Conservation (phyloP, 2,797 vertebrate species). For the Picus viridis region DNA sequence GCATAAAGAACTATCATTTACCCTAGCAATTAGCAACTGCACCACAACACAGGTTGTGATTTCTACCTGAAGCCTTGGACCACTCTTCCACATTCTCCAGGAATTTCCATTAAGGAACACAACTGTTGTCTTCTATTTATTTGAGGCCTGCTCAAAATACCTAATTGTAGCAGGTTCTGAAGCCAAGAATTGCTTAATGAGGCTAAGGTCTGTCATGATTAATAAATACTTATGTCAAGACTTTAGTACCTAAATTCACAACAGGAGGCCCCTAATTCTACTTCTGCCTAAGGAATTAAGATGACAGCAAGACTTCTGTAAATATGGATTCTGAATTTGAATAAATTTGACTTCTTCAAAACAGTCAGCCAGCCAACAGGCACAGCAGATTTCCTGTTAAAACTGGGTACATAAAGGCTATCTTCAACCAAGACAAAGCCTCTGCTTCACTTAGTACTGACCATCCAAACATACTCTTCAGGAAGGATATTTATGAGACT, state of each 20-base stretch:
- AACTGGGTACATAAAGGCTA: not conserved
- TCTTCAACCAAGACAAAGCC: not conserved
- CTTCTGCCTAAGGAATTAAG: not conserved
- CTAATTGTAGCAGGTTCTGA: rapidly evolving
- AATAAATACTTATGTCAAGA: not conserved
- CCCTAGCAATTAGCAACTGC: not conserved
- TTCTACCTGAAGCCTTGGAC: not conserved
- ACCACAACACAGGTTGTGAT: rapidly evolving
- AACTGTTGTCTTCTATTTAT: not conserved
- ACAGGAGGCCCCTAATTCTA: not conserved
- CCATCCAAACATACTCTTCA: not conserved
- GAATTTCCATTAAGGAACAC: not conserved
- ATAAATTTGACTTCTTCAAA: not conserved
- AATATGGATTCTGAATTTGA: rapidly evolving
- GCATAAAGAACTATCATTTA: not conserved
- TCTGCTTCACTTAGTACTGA: not conserved
- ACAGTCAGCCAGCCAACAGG: not conserved
- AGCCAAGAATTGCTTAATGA: not conserved
- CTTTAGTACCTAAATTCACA: not conserved
- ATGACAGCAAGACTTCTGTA: not conserved
- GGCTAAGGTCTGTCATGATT: not conserved
- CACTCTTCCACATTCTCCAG: rapidly evolving
- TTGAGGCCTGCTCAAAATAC: not conserved
- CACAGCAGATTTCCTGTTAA: no score
- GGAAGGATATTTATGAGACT: not conserved